These are phyloP conservation scores for Pteropus alecto DNA, from an alignment of 2,113 vertebrate species.

Conservation along the genomic window DNA sequence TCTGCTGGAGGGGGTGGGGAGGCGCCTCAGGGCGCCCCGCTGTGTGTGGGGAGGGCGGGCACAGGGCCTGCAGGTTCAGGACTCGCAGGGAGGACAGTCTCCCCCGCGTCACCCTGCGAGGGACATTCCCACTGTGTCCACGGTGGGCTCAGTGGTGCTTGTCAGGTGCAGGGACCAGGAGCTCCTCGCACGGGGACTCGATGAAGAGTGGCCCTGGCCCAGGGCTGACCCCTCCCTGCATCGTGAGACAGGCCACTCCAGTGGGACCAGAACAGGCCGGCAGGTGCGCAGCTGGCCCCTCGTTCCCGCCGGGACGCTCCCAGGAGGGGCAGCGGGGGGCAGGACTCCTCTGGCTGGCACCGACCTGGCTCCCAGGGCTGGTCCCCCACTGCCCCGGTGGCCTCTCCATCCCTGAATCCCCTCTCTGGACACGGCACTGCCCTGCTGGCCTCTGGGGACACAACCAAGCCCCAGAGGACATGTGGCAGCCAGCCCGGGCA, in stretches of 20 bases:
- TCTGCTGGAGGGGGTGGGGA: too few relatives aligned
- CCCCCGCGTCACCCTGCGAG: too few relatives aligned
- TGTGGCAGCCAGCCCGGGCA: neutral
- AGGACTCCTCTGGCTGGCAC: too few relatives aligned
- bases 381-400: too few relatives aligned
- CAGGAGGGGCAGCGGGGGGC: accelerated
- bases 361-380: accelerated
- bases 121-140: accelerated
- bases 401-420: too few relatives aligned
- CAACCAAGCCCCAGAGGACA: neutral
- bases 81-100: neutral
- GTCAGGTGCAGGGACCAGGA: accelerated
- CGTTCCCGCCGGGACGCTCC: accelerated
- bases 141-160: neutral
- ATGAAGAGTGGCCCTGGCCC: too few relatives aligned
- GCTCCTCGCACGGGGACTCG: accelerated
- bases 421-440: too few relatives aligned
- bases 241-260: neutral
- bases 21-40: neutral
- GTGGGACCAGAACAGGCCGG: too few relatives aligned
- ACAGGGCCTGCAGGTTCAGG: neutral
- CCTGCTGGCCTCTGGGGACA: neutral
- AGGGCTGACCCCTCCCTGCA: accelerated
- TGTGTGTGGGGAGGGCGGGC: neutral
- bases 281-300: neutral